These are phyloP conservation scores for Onychostruthus taczanowskii DNA, from an alignment of 2,113 vertebrate species.

Conservation along the genomic window DNA sequence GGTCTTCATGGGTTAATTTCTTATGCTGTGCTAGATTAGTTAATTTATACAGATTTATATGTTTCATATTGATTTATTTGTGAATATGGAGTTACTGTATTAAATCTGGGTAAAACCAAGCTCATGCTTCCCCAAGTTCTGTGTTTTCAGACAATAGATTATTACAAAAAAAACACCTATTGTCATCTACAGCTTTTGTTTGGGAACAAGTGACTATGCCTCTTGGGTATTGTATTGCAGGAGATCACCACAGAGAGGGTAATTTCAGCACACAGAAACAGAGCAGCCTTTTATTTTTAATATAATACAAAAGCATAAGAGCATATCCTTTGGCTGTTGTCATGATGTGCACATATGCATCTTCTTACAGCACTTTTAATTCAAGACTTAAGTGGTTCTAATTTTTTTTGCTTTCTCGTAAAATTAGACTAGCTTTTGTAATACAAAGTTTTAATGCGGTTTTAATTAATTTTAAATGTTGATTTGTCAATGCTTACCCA, in stretches of 20 bases:
- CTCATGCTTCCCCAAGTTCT: neutral
- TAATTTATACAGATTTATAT: neutral
- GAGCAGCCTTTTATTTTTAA: neutral
- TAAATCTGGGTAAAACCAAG: neutral
- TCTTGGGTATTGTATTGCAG: neutral
- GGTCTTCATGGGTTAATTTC: neutral
- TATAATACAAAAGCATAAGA: neutral
- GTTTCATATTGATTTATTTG: neutral
- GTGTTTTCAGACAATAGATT: neutral
- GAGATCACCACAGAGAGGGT: neutral
- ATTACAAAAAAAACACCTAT: neutral
- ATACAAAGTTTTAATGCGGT: neutral
- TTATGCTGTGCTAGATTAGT: neutral
- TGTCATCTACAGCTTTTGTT: neutral
- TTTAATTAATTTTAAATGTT: neutral
- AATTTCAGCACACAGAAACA: neutral
- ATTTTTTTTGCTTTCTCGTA: neutral
- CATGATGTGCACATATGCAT: neutral
- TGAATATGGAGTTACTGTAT: neutral
- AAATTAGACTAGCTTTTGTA: neutral
- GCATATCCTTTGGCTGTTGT: neutral
- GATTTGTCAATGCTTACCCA: neutral
- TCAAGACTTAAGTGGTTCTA: neutral
- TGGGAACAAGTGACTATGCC: neutral
- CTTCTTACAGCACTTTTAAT: neutral